Base-by-base conservation (phyloP, 2,113 vertebrate genomes). In the Phoxinus phoxinus region DNA sequence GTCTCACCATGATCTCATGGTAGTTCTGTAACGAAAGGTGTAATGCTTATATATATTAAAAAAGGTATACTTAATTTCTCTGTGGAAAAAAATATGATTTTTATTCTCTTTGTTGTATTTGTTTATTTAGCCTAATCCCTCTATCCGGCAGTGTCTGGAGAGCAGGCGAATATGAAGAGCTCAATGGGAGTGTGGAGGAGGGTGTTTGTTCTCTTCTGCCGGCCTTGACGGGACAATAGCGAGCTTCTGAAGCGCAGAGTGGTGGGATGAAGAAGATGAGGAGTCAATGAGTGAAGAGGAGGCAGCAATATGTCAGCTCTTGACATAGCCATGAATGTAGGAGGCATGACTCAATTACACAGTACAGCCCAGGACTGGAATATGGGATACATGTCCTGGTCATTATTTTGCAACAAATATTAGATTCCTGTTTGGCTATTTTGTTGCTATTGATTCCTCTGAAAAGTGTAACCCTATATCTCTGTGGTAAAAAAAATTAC, bases 211-310 rank as follows among this genome's bases (percentile, higher is more conserved):
- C 77, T 85, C 58, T 87, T 71, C 58, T 9, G 87, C 41, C 83
- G 91, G 90, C 93, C 91, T 93, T 91, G 91, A 84, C 19, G 32
- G 90, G 92, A 94, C 93, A 95, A 94, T 92, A 85, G 92, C 85
- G 11, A 90, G 91, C 93, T 94, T 94, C 93, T 94, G 90, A 88
- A 74, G 69, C 21, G 90, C 41, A 23, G 83, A 81, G 81, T 86
- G 80, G 93, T 95, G 93, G 94, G 94, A 92, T 93, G 93, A 92
- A 91, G 91, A 89, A 90, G 93, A 93, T 93, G 91, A 93, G 83
- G 93, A 93, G 91, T 93, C 92, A 93, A 94, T 93, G 93, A 95
- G 93, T 94, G 94, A 95, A 92, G 94, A 94, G 94, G 92, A 92
- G 91, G 93, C 88, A 90, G 91, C 88, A 91, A 91, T 93, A 92